Evolutionary conservation across 2,888 invertebrate genomes (phyloP), one percentile per base, ranked within the genome.

Genomic region (Caenorhabditis imperialis): DNA sequence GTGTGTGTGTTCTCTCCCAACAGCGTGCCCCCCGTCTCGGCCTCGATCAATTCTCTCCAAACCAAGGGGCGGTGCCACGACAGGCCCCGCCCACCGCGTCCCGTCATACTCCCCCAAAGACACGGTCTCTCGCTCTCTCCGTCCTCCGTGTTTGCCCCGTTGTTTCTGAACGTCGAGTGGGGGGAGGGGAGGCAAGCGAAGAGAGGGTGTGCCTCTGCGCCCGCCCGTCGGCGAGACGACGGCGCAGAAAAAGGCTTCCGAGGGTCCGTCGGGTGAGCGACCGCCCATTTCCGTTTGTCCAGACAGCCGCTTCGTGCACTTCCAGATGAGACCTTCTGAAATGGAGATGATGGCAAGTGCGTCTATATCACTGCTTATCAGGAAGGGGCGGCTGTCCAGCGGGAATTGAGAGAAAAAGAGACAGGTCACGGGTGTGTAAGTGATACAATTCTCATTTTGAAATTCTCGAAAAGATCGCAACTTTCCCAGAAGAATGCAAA

Each of bases 31-130:
- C 57, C 65, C 65, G 65, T 65, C 65, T 65, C 65, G 65, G 65
- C 65, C 65, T 65, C 65, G 65, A 65, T 65, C 65, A 65, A 65
- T 65, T 65, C 65, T 65, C 65, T 65, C 65, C 65, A 65, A 65
- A 65, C 65, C 65, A 54, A 57, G 47, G 55, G 65, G 65, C 55
- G 55, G 65, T 55, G 42, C 50, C 16, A 20, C 40, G 22, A 10
- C 35, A 65, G 42, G 65, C 54, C 50, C 65, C 65, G 65, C 65
- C 65, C 57, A 35, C 48, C 44, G 44, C 57, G 65, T 12, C 57
- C 55, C 57, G 50, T 57, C 40, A 42, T 7, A n/a, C 55, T 65
- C 65, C 30, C 14, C 42, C 25, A 18, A 22, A 22, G 4, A 8
- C 35, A 33, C 50, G 44, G 22, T 65, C 22, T 65, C 65, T 57